Base-by-base conservation (phyloP, 2,888 invertebrate genomes). In the Glaucopsyche alexis region DNA sequence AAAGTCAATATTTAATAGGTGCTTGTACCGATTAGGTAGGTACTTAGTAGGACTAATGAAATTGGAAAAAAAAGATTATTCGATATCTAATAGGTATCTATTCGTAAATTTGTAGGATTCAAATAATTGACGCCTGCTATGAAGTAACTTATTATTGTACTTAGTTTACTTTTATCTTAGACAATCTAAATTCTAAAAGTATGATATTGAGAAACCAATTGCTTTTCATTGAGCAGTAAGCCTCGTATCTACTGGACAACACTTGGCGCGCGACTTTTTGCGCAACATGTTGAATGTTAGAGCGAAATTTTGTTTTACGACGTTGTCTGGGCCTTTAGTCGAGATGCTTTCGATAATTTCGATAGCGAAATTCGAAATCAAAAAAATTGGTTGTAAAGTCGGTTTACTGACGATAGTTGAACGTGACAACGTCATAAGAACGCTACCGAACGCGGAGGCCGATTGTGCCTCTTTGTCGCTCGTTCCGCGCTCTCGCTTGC, bases 111-210 rank as follows among this genome's bases (percentile, higher is more conserved):
- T 67, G 47, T 47, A 16, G 67, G 16, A 19, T 13, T 66, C 16
- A 83, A 78, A 78, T 89, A 90, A 91, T 91, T 91, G 90, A 91
- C 90, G 85, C 82, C 85, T 85, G 87, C 87, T 88, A 87, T 84
- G 76, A 80, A 82, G 81, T 74, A 80, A 79, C 86, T 90, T 88
- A 79, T 88, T 88, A 90, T 90, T 91, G 91, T 91, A 90, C 90
- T 91, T 87, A 87, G 78, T 83, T 83, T 19, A 55, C 19, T 78
- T 82, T 83, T 19, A 55, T 55, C 55, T 55, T 55, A 55, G 19
- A 84, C 87, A 87, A 83, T 80, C 84, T 85, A 47, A 78, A 47
- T 71, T 52, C 49, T 42, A 75, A 75, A 75, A 75, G 52, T 75
- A 73, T 70, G 73, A 75, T 47, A 67, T 42, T 67, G 67, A 67